These are phyloP conservation scores for Dysdera silvatica DNA, from an alignment of 1,140 invertebrate species.

Conservation along the genomic window DNA sequence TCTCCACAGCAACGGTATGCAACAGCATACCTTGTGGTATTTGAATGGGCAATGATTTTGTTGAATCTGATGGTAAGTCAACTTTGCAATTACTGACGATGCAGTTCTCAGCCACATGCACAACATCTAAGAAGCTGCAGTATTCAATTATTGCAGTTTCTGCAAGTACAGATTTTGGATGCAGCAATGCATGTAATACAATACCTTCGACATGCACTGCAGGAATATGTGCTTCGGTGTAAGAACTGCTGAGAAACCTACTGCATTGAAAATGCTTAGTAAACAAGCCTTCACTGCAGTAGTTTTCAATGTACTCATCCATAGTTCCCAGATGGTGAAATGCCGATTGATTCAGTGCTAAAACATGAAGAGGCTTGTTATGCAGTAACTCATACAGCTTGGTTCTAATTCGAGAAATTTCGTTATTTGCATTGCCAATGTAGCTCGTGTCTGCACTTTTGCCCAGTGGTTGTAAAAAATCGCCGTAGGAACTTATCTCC, in stretches of 20 bases:
- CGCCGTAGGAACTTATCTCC: constrained; percentile 50
- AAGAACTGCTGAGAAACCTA: neutral
- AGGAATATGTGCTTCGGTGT: neutral
- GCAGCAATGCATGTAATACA: constrained; percentile 21
- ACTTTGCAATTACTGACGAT: constrained; percentile 45
- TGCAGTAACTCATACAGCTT: constrained; percentile 39
- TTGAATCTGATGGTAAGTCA: neutral
- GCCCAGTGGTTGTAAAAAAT: constrained; percentile 48
- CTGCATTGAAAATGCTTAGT: constrained; percentile 36
- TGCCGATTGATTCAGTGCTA: constrained; percentile 44
- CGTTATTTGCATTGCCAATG: constrained; percentile 39
- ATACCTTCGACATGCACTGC: constrained; percentile 12
- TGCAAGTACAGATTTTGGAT: constrained; percentile 6
- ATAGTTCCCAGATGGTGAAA: constrained; percentile 50
- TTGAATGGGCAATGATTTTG: constrained; percentile 7
- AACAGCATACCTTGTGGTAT: constrained; percentile 42
- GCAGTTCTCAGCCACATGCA: constrained; percentile 38
- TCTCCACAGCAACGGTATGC: constrained; percentile 42
- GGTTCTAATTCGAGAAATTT: constrained; percentile 35
- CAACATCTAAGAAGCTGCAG: constrained; percentile 40
- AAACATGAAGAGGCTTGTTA: constrained; percentile 38
- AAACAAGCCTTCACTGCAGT: constrained; percentile 38
- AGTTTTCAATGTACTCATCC: constrained; percentile 44
- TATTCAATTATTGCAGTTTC: constrained; percentile 42
- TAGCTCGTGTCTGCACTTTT: constrained; percentile 37